phyloP scores from a whole-genome alignment of 1,140 invertebrate species.

The Leptopilina clavipes region DNA sequence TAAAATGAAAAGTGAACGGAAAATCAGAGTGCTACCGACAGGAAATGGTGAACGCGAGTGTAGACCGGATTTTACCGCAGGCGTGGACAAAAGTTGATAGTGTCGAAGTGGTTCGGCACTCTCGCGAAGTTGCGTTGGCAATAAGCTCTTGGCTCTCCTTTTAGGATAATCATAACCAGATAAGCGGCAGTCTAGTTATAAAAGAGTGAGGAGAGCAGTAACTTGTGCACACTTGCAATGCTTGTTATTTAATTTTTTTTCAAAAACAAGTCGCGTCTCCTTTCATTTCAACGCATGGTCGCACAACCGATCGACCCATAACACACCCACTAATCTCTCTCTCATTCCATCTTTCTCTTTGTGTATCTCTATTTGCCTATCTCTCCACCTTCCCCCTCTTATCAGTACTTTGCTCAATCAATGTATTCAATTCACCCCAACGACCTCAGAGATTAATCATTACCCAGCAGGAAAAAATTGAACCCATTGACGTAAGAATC shows the following conservation, averaged over 20 bases:
- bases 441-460: background rate
- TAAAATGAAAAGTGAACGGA: slow-evolving; percentile 22
- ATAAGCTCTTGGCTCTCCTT: background rate
- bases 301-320: slow-evolving; percentile 61
- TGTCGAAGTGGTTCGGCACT: background rate
- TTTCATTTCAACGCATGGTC: slow-evolving; percentile 74
- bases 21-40: slow-evolving; percentile 1
- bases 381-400: slow-evolving; percentile 12
- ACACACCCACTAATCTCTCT: slow-evolving; percentile 52
- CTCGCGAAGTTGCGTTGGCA: background rate
- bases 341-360: slow-evolving; percentile 23
- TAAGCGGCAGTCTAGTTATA: background rate
- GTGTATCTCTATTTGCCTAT: slow-evolving; percentile 18
- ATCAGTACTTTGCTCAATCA: slow-evolving; percentile 1
- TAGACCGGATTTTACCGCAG: background rate
- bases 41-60: slow-evolving; percentile 3
- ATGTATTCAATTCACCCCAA: background rate
- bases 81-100: slow-evolving; percentile 5
- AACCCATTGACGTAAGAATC: too few species aligned
- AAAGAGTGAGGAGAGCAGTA: slow-evolving; percentile 36
- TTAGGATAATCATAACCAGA: slow-evolving; percentile 3
- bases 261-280: slow-evolving; percentile 63
- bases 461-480: background rate
- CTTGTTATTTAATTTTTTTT: background rate
- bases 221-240: slow-evolving; percentile 38